Evolutionary conservation across 2,113 vertebrate species (phyloP), one percentile per base, ranked within the genome.

Genomic region (Platichthys flesus): DNA sequence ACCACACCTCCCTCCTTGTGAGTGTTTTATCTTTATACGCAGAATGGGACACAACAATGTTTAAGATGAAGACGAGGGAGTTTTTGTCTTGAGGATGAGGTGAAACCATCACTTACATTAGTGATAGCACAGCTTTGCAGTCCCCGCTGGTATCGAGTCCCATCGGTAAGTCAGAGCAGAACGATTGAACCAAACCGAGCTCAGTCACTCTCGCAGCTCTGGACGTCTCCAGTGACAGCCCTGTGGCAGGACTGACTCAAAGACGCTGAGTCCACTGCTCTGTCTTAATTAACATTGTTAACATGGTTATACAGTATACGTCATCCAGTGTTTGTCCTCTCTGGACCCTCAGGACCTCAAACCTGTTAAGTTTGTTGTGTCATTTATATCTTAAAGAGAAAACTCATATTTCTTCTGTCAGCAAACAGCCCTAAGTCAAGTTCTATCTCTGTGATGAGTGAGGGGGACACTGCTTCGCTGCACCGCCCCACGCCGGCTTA

Each of bases 401-500:
- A 28, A 65, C 20, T 20, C 51, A 9, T 18, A 5, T 18, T 31
- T 49, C 45, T 15, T 49, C 5, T 18, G 45, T 49, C 45, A 18
- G 45, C 45, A 49, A 49, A 49, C 45, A 7, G 1, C 14, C 16
- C 45, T 7, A 24, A 78, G 88, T 85, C 82, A 78, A 28, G 67
- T 78, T 56, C 67, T 57, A 86, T 82, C 75, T 69, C 13, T 65
- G 58, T 49, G 18, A 18, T 18, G 45, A 49, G 61, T 51, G 66
- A 62, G 42, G 68, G 66, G 79, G 78, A 61, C 65, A 42, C 64
- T 24, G 75, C 58, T 55, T 69, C 45, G 2, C 52, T 49, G 65
- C 73, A 69, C 59, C 59, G 45, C 61, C 40, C 28, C 3, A 64
- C 58, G 28, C 35, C 52, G 42, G 45, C 62, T 88, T 83, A 88